These are phyloP conservation scores for Tyria jacobaeae DNA, from an alignment of 2,888 invertebrate species.

Conservation along the genomic window DNA sequence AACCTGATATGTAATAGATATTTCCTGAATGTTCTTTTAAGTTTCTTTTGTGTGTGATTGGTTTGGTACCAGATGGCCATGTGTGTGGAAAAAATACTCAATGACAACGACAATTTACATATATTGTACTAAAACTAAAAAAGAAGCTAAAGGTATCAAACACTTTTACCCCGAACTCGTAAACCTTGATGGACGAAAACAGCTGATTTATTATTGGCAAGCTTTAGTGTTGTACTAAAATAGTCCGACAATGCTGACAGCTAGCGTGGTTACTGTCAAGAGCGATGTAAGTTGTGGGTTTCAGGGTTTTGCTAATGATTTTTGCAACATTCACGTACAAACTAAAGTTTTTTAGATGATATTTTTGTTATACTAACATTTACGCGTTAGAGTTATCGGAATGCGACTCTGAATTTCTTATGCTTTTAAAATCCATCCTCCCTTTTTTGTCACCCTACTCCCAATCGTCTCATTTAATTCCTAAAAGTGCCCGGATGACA, in stretches of 20 bases:
- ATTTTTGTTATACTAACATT: too few species aligned
- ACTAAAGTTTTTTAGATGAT: background rate
- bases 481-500: too few species aligned
- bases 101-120: too few species aligned
- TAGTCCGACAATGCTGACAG: constrained; percentile 1
- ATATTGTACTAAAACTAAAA: background rate
- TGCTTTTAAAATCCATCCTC: too few species aligned
- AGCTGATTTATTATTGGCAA: constrained; percentile 10
- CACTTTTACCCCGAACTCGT: constrained; percentile 7
- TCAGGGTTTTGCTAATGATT: background rate
- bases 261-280: background rate
- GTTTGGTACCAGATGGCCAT: background rate
- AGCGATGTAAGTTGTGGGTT: constrained; percentile 1
- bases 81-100: too few species aligned
- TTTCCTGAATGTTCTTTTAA: too few species aligned
- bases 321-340: background rate
- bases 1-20: too few species aligned
- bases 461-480: too few species aligned
- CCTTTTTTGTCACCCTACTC: too few species aligned
- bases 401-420: too few species aligned
- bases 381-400: too few species aligned
- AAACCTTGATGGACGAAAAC: constrained; percentile 12
- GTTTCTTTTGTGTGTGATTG: too few species aligned
- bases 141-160: constrained; percentile 1
- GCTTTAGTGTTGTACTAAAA: constrained; percentile 12